A percentile compares a stretch with the other conserved stretches of the same genome.
phyloP scores from a whole-genome alignment of 2,888 invertebrate genomes.

The Homarus gammarus region DNA sequence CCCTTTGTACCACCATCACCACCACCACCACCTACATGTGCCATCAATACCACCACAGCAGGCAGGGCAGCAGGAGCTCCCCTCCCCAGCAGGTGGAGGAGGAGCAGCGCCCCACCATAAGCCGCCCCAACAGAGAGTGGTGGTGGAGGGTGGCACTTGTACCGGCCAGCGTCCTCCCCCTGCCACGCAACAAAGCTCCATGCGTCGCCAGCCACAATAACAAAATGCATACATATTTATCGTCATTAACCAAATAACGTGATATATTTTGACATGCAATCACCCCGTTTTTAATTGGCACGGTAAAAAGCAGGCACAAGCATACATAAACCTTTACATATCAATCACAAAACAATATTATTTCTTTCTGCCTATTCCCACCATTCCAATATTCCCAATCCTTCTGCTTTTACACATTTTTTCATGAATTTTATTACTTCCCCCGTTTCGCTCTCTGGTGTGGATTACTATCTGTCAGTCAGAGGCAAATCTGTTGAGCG shows the following conservation, averaged over 20 bases:
- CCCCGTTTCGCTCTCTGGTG: constrained; percentile 67
- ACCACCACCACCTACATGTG: background rate
- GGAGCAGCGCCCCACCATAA: constrained; percentile 42
- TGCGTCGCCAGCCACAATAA: constrained; percentile 36
- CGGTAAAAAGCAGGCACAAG: constrained; percentile 18
- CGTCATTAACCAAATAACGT: constrained; percentile 47
- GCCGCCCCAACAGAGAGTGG: constrained; percentile 54
- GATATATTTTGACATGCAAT: constrained; percentile 43
- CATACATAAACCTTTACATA: constrained; percentile 23
- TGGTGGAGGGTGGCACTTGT: constrained; percentile 51
- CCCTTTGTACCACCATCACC: background rate
- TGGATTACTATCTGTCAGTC: constrained; percentile 71
- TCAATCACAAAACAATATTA: constrained; percentile 59
- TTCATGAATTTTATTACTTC: constrained; percentile 73
- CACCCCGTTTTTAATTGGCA: constrained; percentile 44
- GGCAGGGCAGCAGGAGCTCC: no score
- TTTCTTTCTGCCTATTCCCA: constrained; percentile 67
- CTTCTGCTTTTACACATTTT: constrained; percentile 69
- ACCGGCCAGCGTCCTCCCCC: constrained; percentile 9
- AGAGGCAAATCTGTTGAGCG: constrained; percentile 68
- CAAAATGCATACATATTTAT: constrained; percentile 39
- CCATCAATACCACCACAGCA: no score
- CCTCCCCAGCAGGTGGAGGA: constrained; percentile 21
- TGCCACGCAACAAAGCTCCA: constrained; percentile 22
- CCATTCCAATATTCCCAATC: constrained; percentile 69